Evolutionary conservation across 2,797 vertebrate genomes (phyloP).

Genomic region (Leuciscus waleckii): DNA sequence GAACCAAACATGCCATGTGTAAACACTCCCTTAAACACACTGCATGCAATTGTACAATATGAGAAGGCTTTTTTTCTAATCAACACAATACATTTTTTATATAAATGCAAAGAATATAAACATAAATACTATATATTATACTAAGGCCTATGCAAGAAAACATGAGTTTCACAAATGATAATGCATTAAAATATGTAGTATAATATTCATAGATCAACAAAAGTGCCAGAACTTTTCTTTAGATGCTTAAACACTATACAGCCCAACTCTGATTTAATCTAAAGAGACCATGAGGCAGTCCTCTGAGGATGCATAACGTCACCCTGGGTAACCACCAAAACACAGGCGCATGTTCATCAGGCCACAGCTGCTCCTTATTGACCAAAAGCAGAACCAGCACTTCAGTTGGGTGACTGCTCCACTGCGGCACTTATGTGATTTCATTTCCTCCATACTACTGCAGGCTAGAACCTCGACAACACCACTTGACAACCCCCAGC

Average conservation of each 20-base stretch:
- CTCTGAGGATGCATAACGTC: slow-evolving; percentile 18
- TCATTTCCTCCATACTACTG: slow-evolving; percentile 39
- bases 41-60: too few relatives aligned
- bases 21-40: too few relatives aligned
- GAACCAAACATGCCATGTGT: too few relatives aligned
- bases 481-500: not conserved
- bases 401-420: slow-evolving; percentile 17
- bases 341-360: slow-evolving; percentile 30
- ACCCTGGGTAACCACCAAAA: slow-evolving; percentile 42
- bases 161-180: not conserved
- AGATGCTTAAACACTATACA: not conserved
- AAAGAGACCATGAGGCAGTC: not conserved
- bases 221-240: not conserved
- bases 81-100: not conserved
- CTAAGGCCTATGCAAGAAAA: not conserved
- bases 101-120: not conserved
- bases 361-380: slow-evolving; percentile 32
- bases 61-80: not conserved
- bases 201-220: not conserved
- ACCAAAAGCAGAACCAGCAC: slow-evolving; percentile 23
- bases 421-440: slow-evolving; percentile 30
- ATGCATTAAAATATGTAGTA: not conserved
- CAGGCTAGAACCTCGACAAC: not conserved
- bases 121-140: not conserved
- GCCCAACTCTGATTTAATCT: slow-evolving; percentile 28